Evolutionary conservation across 2,888 invertebrate species (phyloP).

Genomic region (Chironomus riparius): DNA sequence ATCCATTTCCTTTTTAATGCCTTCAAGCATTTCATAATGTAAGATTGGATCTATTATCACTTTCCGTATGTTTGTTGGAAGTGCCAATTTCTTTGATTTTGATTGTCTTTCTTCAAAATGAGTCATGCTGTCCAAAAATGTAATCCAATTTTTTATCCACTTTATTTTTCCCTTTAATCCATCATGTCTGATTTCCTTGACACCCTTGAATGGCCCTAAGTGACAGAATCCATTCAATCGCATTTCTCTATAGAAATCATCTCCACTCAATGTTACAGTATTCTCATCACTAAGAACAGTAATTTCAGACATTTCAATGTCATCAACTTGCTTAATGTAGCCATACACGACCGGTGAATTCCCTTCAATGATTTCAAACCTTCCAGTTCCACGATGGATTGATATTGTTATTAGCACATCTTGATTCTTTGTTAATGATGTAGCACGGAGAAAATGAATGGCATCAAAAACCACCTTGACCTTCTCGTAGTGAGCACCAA

Average conservation of each 20-base stretch:
- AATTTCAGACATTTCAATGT: conserved; percentile 31
- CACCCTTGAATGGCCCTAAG: conserved; percentile 37
- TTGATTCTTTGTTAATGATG: conserved; percentile 60
- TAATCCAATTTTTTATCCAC: conserved; percentile 80
- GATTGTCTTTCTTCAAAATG: conserved; percentile 67
- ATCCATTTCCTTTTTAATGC: conserved; percentile 39
- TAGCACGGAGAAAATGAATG: conserved; percentile 73
- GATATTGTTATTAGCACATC: conserved; percentile 46
- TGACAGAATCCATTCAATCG: conserved; percentile 62
- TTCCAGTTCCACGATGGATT: conserved; percentile 52
- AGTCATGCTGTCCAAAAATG: conserved; percentile 82
- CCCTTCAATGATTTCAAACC: conserved; percentile 58
- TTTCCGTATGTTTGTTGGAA: conserved; percentile 66
- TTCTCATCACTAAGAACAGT: conserved; percentile 30
- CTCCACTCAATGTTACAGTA: conserved; percentile 44
- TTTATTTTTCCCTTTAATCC: conserved; percentile 39
- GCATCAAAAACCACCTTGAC: conserved; percentile 77
- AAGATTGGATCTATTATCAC: conserved; percentile 54
- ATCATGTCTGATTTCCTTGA: conserved; percentile 36
- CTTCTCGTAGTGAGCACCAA: conserved; percentile 54
- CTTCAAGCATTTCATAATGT: conserved; percentile 47
- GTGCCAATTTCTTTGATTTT: conserved; percentile 57
- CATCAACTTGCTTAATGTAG: conserved; percentile 50
- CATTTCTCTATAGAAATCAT: conserved; percentile 62
- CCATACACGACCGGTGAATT: conserved; percentile 63